Percentiles rank a stretch among this genome's conserved stretches.
phyloP scores from a whole-genome alignment of 2,888 invertebrate species.

The Meiosimyza platycephala region DNA sequence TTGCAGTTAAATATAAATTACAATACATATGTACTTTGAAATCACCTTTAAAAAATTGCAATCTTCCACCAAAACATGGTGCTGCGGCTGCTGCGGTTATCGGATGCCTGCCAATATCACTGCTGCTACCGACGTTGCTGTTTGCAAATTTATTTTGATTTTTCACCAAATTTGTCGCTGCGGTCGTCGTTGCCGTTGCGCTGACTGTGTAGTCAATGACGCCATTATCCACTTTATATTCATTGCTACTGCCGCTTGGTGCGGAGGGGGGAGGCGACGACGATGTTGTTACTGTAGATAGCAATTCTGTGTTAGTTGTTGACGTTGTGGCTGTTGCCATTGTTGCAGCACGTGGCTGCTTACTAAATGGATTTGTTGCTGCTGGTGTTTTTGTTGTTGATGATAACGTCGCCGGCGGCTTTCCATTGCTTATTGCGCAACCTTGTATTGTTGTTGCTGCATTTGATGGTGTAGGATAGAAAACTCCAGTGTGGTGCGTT shows the following conservation, averaged over 20 bases:
- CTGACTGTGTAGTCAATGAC: conserved; percentile 58
- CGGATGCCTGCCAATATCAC: conserved; percentile 60
- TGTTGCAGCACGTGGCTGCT: conserved; percentile 39
- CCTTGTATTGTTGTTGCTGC: conserved; percentile 43
- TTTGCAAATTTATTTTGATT: conserved; percentile 35
- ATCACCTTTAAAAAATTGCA: conserved; percentile 67
- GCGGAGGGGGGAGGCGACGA: conserved; percentile 16
- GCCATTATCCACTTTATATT: conserved; percentile 44
- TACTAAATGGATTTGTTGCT: conserved; percentile 4
- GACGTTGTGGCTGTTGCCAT: conserved; percentile 48
- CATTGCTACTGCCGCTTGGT: conserved; percentile 8
- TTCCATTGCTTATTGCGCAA: conserved; percentile 36
- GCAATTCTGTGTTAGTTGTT: conserved; percentile 28
- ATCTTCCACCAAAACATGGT: conserved; percentile 60
- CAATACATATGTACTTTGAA: background rate
- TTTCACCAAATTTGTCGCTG: conserved; percentile 39
- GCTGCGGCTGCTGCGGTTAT: conserved; percentile 52
- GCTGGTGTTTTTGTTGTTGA: conserved; percentile 34
- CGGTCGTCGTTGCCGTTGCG: conserved; percentile 39
- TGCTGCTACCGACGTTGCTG: conserved; percentile 44
- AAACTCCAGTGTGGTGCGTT: conserved; percentile 2
- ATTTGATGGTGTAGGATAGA: conserved; percentile 42
- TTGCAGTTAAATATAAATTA: background rate
- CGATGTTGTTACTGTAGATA: conserved; percentile 29
- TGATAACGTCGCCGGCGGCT: conserved; percentile 33